Percentiles rank a stretch among this genome's conserved stretches.
Conservation (phyloP, 2,888 invertebrate genomes). For the Geotrupes spiniger region DNA sequence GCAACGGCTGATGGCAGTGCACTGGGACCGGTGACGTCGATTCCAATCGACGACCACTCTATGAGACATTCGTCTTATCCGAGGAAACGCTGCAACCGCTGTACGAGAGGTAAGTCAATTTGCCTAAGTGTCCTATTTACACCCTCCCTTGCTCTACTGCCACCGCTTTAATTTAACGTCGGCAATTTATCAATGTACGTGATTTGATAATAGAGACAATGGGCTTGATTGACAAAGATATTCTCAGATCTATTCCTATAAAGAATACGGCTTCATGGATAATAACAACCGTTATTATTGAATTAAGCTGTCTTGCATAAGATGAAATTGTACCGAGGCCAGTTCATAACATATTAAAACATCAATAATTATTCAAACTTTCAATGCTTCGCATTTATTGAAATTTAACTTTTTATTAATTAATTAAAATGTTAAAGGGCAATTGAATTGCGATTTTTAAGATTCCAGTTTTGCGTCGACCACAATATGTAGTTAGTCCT, state of each 20-base stretch:
- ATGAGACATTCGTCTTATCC: slow-evolving; percentile 47
- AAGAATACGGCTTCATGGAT: too few relatives aligned
- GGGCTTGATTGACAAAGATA: slow-evolving; percentile 31
- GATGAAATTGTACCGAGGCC: too few relatives aligned
- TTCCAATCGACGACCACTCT: slow-evolving; percentile 44
- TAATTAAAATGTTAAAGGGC: too few relatives aligned
- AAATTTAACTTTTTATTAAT: too few relatives aligned
- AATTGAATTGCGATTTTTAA: too few relatives aligned
- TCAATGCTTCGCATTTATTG: too few relatives aligned
- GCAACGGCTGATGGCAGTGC: slow-evolving; percentile 36
- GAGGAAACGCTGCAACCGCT: slow-evolving; percentile 45
- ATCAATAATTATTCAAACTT: too few relatives aligned
- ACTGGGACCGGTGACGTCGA: slow-evolving; percentile 12
- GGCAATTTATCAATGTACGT: slow-evolving; percentile 36
- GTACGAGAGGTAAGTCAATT: slow-evolving; percentile 43
- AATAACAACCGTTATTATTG: slow-evolving; percentile 7
- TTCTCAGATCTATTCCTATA: slow-evolving; percentile 21
- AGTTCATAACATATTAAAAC: neutral
- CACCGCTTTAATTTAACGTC: slow-evolving; percentile 5
- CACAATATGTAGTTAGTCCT: too few relatives aligned
- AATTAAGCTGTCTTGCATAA: slow-evolving; percentile 11
- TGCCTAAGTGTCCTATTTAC: slow-evolving; percentile 10
- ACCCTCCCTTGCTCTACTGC: neutral
- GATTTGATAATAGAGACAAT: slow-evolving; percentile 38
- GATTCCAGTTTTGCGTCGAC: too few relatives aligned